phyloP scores from a whole-genome alignment of 2,113 vertebrate genomes.

The Chionis minor region DNA sequence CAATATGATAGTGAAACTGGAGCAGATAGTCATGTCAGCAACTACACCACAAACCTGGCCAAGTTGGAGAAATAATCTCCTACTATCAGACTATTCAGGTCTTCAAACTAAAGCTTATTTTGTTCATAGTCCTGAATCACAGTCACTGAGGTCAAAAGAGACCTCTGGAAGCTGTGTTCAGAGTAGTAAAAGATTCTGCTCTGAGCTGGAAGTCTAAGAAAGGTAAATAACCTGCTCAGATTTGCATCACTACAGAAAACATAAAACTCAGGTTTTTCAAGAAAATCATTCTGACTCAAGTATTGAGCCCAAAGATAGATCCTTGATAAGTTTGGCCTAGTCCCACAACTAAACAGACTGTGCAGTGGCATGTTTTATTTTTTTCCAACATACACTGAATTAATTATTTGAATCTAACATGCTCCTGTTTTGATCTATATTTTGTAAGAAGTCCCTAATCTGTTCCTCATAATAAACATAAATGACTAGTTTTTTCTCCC shows the following conservation, averaged over 20 bases:
- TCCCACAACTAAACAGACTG: neutral
- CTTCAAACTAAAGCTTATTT: neutral
- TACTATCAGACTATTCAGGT: neutral
- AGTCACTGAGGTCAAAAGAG: neutral
- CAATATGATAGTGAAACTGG: neutral
- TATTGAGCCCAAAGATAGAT: neutral
- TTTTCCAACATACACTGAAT: neutral
- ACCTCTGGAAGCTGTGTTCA: neutral
- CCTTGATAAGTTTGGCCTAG: neutral
- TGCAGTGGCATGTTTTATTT: neutral
- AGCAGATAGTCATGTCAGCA: neutral
- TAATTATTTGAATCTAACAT: neutral
- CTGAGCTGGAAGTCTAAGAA: neutral
- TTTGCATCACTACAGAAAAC: neutral
- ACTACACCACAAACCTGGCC: neutral
- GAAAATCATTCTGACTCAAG: neutral
- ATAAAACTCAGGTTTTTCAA: neutral
- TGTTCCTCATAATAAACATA: neutral
- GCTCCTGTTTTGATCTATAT: neutral
- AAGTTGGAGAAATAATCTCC: neutral
- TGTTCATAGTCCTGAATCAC: neutral
- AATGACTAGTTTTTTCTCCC: neutral
- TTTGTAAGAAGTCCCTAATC: fast-evolving
- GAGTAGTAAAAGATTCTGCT: neutral
- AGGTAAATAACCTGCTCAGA: neutral